These are phyloP conservation scores for Araneus ventricosus DNA, from an alignment of 1,140 invertebrate genomes.

Conservation along the genomic window DNA sequence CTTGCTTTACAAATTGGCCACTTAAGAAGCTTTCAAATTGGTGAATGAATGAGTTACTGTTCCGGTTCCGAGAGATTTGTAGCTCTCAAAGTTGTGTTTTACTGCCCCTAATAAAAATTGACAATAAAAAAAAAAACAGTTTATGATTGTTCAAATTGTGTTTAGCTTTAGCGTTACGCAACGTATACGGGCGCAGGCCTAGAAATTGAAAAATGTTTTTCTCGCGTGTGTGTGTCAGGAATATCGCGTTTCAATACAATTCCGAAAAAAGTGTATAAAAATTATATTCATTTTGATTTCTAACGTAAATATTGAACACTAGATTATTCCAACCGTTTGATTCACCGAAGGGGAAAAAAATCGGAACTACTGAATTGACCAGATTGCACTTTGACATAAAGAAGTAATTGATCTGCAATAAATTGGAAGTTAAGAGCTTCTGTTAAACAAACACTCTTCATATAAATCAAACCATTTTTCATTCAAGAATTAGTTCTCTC, in stretches of 20 bases:
- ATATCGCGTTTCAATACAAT: background rate
- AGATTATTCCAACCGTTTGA: constrained; percentile 31
- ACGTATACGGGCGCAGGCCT: background rate
- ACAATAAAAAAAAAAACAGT: background rate
- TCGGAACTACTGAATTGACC: background rate
- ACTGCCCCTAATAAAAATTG: background rate
- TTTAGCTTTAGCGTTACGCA: background rate
- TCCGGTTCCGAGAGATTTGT: background rate
- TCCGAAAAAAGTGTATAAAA: background rate
- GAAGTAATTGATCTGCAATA: constrained; percentile 50
- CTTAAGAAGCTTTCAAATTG: constrained; percentile 22
- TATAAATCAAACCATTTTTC: constrained; percentile 38
- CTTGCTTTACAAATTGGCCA: constrained; percentile 7
- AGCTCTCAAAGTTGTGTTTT: background rate
- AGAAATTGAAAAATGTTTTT: constrained; percentile 45
- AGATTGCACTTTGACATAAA: constrained; percentile 32
- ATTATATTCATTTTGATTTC: background rate
- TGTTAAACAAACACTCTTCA: constrained; percentile 52
- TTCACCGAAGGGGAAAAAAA: background rate
- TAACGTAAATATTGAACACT: constrained; percentile 62
- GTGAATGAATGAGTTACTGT: constrained; percentile 8
- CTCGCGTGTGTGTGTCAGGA: constrained; percentile 61
- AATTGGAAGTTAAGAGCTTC: constrained; percentile 55
- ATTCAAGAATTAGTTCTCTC: constrained; percentile 1
- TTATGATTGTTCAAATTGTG: background rate